Evolutionary conservation across 2,113 vertebrate genomes (phyloP), one percentile per base, ranked within the genome.

Genomic region (Clinocottus analis): DNA sequence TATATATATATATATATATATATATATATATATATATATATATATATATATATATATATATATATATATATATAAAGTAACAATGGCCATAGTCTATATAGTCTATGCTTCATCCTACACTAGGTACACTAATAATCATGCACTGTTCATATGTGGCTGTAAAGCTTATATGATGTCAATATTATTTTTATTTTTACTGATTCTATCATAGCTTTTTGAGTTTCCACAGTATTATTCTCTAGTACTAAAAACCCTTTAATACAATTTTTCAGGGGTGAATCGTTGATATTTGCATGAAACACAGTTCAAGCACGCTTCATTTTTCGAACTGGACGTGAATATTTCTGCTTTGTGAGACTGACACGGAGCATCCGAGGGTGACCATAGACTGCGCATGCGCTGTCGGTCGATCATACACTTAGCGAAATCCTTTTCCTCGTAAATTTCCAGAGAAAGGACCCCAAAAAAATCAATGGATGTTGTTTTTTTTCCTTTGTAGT

Each of bases 381-480:
- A 19, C 39, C 21, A 8, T 67, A 6, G 3, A 60, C 19, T 76
- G 89, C 91, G 92, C 93, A 94, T 93, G 93, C 93, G 86, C 87
- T 0, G 0, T 80, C 6, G 1, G 71, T 69, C 78, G 69, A 33
- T 7, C 16, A 45, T 65, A 33, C 85, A 69, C 87, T 69, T 10
- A 87, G 73, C 60, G 55, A 58, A 84, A 78, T 65, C 84, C 69
- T 75, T 89, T 85, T 88, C 89, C 87, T 87, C 68, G 83, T 81
- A 75, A 85, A 78, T 83, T 84, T 88, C 49, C 53, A 45, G 66
- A 89, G 85, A 88, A 82, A 79, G 66, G 51, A 53, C 47, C 21
- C 39, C 65, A 83, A 45, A 75, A 59, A 80, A 59, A 70, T 74
- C 66, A 80, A 82, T 85, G 87, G 68, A 63, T 58, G 75, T 19